Conservation (phyloP, 2,888 invertebrate species). For the Hoplodrina ambigua region DNA sequence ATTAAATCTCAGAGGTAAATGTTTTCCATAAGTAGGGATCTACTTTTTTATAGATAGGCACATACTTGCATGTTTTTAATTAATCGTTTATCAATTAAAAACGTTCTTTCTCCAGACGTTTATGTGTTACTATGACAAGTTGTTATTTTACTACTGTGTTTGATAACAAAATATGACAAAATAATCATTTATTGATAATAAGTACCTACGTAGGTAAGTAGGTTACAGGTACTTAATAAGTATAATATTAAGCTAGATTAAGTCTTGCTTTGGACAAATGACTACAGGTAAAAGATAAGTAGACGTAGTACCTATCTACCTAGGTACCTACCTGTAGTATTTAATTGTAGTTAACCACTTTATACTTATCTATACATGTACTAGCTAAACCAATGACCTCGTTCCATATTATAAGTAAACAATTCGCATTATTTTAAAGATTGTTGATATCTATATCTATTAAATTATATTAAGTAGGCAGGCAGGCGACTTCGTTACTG, state of each 20-base stretch:
- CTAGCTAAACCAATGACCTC: conserved; percentile 10
- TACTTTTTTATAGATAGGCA: neutral
- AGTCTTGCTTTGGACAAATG: conserved; percentile 5
- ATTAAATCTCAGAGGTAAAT: neutral
- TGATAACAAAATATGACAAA: too few relatives aligned
- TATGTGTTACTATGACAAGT: too few relatives aligned
- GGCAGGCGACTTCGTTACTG: too few relatives aligned
- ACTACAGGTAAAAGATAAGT: neutral
- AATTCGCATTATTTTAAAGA: conserved; percentile 20
- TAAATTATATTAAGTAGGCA: too few relatives aligned
- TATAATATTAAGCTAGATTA: neutral
- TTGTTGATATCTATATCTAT: neutral
- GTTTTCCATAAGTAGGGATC: conserved; percentile 29
- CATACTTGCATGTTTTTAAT: conserved; percentile 21
- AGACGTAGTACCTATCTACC: neutral
- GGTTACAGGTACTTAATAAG: too few relatives aligned
- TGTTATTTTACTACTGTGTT: too few relatives aligned
- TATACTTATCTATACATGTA: neutral
- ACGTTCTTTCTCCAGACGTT: too few relatives aligned
- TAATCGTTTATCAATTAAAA: neutral
- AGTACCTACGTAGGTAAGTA: conserved; percentile 1
- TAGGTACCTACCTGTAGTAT: neutral
- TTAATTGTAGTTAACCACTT: neutral
- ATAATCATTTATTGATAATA: too few relatives aligned
- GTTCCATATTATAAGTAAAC: neutral